These are phyloP conservation scores for Piezodorus guildinii DNA, from an alignment of 1,140 invertebrate species.

Conservation along the genomic window DNA sequence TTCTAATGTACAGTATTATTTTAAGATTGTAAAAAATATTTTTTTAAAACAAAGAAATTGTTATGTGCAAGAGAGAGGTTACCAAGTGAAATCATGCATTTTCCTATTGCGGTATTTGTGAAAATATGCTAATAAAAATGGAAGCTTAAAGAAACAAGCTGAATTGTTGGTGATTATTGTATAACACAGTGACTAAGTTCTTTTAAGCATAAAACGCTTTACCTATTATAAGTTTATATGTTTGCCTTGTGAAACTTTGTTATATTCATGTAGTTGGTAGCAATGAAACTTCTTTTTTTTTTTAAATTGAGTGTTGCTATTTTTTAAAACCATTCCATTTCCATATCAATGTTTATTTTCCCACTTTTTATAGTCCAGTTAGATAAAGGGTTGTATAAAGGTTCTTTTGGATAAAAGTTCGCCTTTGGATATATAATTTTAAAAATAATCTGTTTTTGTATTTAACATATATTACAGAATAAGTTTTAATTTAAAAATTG, in stretches of 20 bases:
- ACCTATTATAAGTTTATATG: not conserved
- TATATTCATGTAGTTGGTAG: no score
- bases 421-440: no score
- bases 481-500: no score
- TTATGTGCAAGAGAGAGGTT: constrained; percentile 11
- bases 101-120: not conserved
- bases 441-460: no score
- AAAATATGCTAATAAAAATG: not conserved
- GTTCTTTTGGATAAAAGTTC: no score
- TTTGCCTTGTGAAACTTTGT: not conserved
- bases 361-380: no score
- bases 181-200: not conserved
- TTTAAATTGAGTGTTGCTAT: no score
- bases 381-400: no score
- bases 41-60: not conserved
- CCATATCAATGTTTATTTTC: no score
- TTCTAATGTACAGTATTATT: constrained; percentile 9
- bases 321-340: no score
- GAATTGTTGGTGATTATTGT: not conserved
- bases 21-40: constrained; percentile 4
- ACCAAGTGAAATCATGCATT: constrained; percentile 5
- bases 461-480: no score
- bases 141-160: not conserved
- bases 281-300: no score
- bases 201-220: constrained; percentile 9